These are phyloP conservation scores for Galerucella nymphaeae DNA, from an alignment of 2,888 invertebrate species.

Conservation along the genomic window DNA sequence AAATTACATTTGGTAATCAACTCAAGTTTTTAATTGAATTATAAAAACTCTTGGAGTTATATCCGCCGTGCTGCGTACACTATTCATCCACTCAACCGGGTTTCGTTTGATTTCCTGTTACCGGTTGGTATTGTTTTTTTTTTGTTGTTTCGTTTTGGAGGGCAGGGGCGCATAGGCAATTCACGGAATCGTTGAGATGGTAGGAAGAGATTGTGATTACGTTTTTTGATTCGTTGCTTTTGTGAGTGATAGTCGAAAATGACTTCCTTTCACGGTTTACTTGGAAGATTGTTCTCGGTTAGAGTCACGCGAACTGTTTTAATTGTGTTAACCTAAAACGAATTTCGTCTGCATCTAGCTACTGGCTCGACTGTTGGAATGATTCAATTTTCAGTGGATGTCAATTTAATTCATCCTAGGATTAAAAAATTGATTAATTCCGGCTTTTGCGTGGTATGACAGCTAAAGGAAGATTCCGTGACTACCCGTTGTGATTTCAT, in stretches of 20 bases:
- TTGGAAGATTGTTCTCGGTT: conserved; percentile 34
- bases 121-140: conserved; percentile 38
- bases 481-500: too few species aligned
- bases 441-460: too few species aligned
- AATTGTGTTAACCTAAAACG: conserved; percentile 35
- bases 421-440: too few species aligned
- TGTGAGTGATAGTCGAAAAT: conserved; percentile 44
- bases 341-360: conserved; percentile 21
- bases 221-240: conserved; percentile 41
- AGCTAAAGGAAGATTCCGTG: too few species aligned
- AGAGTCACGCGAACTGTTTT: conserved; percentile 39
- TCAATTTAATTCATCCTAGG: too few species aligned
- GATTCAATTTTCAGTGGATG: not conserved
- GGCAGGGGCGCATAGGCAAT: conserved; percentile 36
- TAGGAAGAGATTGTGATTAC: conserved; percentile 39
- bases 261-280: conserved; percentile 40
- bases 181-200: conserved; percentile 39
- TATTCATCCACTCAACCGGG: conserved; percentile 20
- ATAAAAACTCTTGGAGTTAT: conserved; percentile 1
- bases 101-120: conserved; percentile 37
- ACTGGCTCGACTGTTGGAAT: conserved; percentile 1
- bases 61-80: conserved; percentile 3
- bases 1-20: not conserved
- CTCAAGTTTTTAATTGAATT: conserved; percentile 12
- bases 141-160: conserved; percentile 30